phyloP scores from a whole-genome alignment of 2,888 invertebrate genomes.

The Timema podura region DNA sequence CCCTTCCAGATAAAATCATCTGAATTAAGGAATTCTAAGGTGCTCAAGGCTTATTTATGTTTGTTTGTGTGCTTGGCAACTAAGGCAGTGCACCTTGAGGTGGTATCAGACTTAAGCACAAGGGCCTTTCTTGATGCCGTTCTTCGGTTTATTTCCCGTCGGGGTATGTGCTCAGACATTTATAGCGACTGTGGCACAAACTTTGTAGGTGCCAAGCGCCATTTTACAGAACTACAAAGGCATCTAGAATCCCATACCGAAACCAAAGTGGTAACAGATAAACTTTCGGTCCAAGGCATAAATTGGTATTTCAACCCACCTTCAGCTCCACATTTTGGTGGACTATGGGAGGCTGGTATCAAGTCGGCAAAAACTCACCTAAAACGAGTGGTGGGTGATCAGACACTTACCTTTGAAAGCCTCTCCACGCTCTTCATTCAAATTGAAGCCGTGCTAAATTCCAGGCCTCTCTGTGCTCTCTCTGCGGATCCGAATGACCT shows the following conservation, averaged over 20 bases:
- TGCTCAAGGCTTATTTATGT: constrained; percentile 11
- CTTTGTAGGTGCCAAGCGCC: constrained; percentile 38
- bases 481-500: constrained; percentile 10
- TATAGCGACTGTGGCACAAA: constrained; percentile 40
- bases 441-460: constrained; percentile 30
- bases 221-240: constrained; percentile 31
- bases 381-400: constrained; percentile 23
- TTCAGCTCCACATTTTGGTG: constrained; percentile 31
- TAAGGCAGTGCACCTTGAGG: constrained; percentile 39
- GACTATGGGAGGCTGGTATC: constrained; percentile 29
- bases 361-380: constrained; percentile 31
- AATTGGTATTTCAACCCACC: constrained; percentile 34
- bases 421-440: constrained; percentile 28
- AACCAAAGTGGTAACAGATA: too few species aligned
- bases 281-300: constrained; percentile 18
- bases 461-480: constrained; percentile 26
- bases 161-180: constrained; percentile 35
- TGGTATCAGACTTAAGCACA: constrained; percentile 37
- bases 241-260: constrained; percentile 15
- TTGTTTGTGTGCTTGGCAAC: constrained; percentile 38
- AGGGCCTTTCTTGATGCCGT: constrained; percentile 39
- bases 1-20: neutral
- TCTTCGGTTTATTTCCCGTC: constrained; percentile 37
- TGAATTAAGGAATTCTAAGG: neutral
- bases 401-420: constrained; percentile 29